A percentile compares a stretch with the other conserved stretches of the same genome.
Evolutionary conservation across 2,888 invertebrate genomes (phyloP).

Genomic region (Drosophila mettleri): DNA sequence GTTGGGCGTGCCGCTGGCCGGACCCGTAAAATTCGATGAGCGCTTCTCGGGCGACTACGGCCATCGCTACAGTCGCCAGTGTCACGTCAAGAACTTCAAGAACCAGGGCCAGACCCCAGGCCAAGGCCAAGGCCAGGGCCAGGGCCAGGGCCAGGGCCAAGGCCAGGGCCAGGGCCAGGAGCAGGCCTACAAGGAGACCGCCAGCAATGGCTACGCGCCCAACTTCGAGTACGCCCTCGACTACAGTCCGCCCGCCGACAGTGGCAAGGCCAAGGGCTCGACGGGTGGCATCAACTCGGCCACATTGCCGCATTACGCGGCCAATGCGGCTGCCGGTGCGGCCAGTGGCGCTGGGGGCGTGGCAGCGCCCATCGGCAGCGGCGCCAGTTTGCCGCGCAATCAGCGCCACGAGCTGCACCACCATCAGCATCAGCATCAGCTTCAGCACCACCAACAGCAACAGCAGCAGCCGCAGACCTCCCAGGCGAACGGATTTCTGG

Average conservation of each 20-base stretch:
- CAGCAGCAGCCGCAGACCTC: slow-evolving; percentile 52
- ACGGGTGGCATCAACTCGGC: slow-evolving; percentile 75
- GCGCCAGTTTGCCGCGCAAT: slow-evolving; percentile 83
- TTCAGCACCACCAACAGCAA: slow-evolving; percentile 19
- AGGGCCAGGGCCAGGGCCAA: slow-evolving; percentile 14
- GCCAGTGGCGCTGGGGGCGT: slow-evolving; percentile 6
- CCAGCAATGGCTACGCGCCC: slow-evolving; percentile 86
- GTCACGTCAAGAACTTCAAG: slow-evolving; percentile 81
- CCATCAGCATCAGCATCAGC: slow-evolving; percentile 41
- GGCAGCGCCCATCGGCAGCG: slow-evolving; percentile 52
- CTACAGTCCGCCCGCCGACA: slow-evolving; percentile 90
- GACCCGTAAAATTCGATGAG: slow-evolving; percentile 91
- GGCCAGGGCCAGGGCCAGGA: slow-evolving; percentile 37
- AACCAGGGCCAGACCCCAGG: slow-evolving; percentile 66
- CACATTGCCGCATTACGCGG: slow-evolving; percentile 82
- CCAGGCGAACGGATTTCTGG: slow-evolving; percentile 83
- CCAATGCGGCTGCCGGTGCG: slow-evolving; percentile 50
- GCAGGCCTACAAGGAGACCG: slow-evolving; percentile 73
- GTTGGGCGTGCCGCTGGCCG: slow-evolving; percentile 90
- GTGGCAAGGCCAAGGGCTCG: slow-evolving; percentile 56
- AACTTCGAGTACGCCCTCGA: slow-evolving; percentile 95
- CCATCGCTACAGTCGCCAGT: slow-evolving; percentile 82
- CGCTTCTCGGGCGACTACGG: slow-evolving; percentile 84
- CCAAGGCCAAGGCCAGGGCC: slow-evolving; percentile 44
- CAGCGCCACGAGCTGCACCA: slow-evolving; percentile 82